Base-by-base conservation (phyloP, 2,113 vertebrate genomes). In the Mustelus asterias region DNA sequence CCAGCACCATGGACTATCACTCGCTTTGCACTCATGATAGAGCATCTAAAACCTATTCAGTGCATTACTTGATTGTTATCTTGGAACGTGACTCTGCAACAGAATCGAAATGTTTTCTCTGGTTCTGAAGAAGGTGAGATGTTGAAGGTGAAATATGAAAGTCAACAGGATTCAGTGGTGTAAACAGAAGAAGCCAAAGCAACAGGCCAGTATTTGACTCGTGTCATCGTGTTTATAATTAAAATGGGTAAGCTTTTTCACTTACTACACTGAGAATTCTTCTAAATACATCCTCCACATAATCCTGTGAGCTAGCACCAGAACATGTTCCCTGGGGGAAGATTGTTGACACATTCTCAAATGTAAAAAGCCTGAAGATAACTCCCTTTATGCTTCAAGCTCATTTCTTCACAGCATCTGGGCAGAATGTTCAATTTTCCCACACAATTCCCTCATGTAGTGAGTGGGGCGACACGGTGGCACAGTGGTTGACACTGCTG, bases 81-180 rank as follows among this genome's bases (percentile, higher is more conserved):
- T 54, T 54, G 69, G 67, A 72, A 48, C 69, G 94, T 95, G 94
- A 95, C 94, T 72, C 69, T 72, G 94, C 94, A 95, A 95, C 2
- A 14, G 41, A 95, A 95, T 95, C 72, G 94, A 95, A 48, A 95
- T 70, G 41, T 72, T 95, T 95, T 29, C 22, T 72, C 69, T 95
- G 20, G 69, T 72, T 70, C 69, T 29, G 41, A 95, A 29, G 41
- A 70, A 95, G 94, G 67, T 95, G 94, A 48, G 22, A 95, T 54
- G 22, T 72, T 95, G 94, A 95, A 95, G 94, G 94, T 95, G 94
- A 95, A 95, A 95, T 76, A 54, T 95, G 94, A 95, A 95, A 95
- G 94, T 95, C 94, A 72, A 44, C 94, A 95, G 44, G 37, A 95
- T 72, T 70, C 69, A 95, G 29, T 9, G 44, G 26, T 54, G 1